A percentile compares a stretch with the other conserved stretches of the same genome.
Evolutionary conservation across 2,888 invertebrate genomes (phyloP).

Genomic region (Drosophila paranaensis): DNA sequence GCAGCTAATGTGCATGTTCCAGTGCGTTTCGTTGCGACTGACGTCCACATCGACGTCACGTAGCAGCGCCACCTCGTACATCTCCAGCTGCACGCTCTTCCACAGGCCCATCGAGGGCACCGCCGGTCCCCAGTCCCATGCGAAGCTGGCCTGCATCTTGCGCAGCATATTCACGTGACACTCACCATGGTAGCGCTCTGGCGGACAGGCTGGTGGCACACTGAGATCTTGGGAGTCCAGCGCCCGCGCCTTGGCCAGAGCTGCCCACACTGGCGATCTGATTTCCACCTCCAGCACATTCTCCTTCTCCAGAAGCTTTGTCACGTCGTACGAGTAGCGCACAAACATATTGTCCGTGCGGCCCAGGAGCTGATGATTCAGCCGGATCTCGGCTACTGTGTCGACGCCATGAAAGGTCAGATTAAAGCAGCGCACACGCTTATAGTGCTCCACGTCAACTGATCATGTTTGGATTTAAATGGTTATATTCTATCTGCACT

Average conservation of each 20-base stretch:
- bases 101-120: constrained; percentile 97
- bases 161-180: constrained; percentile 96
- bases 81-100: constrained; percentile 89
- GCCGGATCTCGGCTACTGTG: constrained; percentile 90
- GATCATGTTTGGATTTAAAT: neutral
- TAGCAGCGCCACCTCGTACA: constrained; percentile 88
- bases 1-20: constrained; percentile 85
- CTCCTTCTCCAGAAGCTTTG: constrained; percentile 83
- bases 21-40: constrained; percentile 80
- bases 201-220: constrained; percentile 91
- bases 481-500: neutral
- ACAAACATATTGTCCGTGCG: constrained; percentile 94
- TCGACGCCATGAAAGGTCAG: constrained; percentile 95
- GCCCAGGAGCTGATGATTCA: constrained; percentile 90
- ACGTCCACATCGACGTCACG: constrained; percentile 86
- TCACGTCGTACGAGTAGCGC: constrained; percentile 90
- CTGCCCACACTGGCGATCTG: constrained; percentile 88
- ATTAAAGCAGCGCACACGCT: constrained; percentile 73
- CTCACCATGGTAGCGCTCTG: constrained; percentile 92
- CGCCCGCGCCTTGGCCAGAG: constrained; percentile 84
- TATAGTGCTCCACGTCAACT: constrained; percentile 69
- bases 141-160: constrained; percentile 97
- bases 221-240: constrained; percentile 48
- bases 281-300: constrained; percentile 88
- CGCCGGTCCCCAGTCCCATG: constrained; percentile 99